Base-by-base conservation (phyloP, 1,140 invertebrate species). In the Drosophila prosaltans region DNA sequence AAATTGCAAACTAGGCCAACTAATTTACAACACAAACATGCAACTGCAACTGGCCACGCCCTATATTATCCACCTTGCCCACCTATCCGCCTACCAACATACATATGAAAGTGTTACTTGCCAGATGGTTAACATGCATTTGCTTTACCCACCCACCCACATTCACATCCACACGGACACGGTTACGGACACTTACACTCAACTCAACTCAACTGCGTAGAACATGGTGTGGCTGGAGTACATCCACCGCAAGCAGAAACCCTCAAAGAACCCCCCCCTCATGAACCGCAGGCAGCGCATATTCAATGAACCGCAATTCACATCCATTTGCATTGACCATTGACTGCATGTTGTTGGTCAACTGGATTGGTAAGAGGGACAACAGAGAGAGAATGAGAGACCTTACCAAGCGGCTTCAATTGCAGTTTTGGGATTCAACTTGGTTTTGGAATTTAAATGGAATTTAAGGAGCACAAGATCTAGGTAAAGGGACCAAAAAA, bases 21-120 rank as follows among this genome's bases (percentile, higher is more conserved):
- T 79, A 77, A 88, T 86, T 88, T 76, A 72, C 80, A 86, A 80
- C 76, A 69, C 83, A 88, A 88, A 86, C 76, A 88, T 86, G 69
- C 71, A 73, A 88, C 68, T 71, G 60, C 66, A n/a, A 39, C 39
- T 41, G 9, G n/a, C 40, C 59, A 68, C 51, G 51, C 69, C 45
- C 65, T 10, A 9, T 51, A 21, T 51, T 51, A 36, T 36, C 3
- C 6, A 6, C 4, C 32, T 36, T 36, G 6, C 32, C 3, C 6
- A 36, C 32, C 32, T 36, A 36, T 7, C 3, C 6, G 6, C 32
- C 32, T 2, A 7, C 32, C 3, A 6, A 36, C 32, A 36, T 36
- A 36, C 32, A 36, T 36, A 36, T 36, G 3, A 10, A 51, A 24
- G 45, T 51, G 45, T 51, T 26, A 51, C 45, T 26, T 51, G 45